Evolutionary conservation across 1,140 invertebrate species (phyloP).

Genomic region (Trigoniulus corallinus): DNA sequence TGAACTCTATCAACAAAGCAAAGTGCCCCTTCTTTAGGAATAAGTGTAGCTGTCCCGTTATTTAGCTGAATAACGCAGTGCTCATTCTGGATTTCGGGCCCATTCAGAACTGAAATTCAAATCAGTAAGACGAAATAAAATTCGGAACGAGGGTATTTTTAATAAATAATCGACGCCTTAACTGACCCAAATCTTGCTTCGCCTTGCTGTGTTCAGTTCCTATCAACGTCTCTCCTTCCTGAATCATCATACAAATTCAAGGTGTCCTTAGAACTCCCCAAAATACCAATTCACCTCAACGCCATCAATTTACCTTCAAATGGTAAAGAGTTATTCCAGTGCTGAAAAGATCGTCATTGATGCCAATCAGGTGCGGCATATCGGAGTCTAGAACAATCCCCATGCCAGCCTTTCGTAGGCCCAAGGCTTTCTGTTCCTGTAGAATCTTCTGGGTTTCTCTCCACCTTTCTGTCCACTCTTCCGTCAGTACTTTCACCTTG

Average conservation of each 20-base stretch:
- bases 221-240: conserved; percentile 33
- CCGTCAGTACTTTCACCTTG: conserved; percentile 76
- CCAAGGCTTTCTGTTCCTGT: conserved; percentile 67
- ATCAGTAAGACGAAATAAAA: conserved; percentile 6
- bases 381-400: conserved; percentile 84
- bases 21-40: conserved; percentile 47
- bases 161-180: too few relatives aligned
- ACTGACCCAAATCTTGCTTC: conserved; percentile 47
- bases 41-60: conserved; percentile 54
- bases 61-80: conserved; percentile 63
- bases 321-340: conserved; percentile 84
- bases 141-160: too few relatives aligned
- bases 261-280: not conserved
- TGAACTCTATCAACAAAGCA: conserved; percentile 69
- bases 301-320: conserved; percentile 50
- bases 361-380: conserved; percentile 79
- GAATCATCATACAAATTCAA: conserved; percentile 8
- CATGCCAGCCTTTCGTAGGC: conserved; percentile 58
- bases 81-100: conserved; percentile 58
- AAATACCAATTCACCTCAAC: too few relatives aligned
- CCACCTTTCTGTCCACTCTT: conserved; percentile 89
- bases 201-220: conserved; percentile 48
- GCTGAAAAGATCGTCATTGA: conserved; percentile 54
- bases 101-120: conserved; percentile 32
- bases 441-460: conserved; percentile 74